phyloP scores from a whole-genome alignment of 2,797 vertebrate genomes.

The Staurois parvus region DNA sequence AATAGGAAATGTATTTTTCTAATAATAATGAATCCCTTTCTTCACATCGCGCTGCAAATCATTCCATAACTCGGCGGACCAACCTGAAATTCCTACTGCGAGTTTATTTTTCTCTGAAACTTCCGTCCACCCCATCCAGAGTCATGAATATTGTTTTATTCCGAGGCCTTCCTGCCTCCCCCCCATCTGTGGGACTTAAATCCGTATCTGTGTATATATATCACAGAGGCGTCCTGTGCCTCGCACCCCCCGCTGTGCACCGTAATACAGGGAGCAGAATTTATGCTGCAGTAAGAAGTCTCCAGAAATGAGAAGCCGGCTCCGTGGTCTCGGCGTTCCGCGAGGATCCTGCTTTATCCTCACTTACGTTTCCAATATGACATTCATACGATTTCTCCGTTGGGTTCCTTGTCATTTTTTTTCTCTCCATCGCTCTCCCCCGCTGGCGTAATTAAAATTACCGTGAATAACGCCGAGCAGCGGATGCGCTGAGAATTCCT shows the following conservation, averaged over 20 bases:
- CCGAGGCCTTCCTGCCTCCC: not conserved
- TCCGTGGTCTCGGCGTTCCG: constrained; percentile 46
- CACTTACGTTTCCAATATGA: not conserved
- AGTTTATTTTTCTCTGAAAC: too few species aligned
- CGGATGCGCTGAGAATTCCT: constrained; percentile 17
- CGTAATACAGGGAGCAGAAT: constrained; percentile 64
- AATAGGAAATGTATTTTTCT: too few species aligned
- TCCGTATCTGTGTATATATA: not conserved
- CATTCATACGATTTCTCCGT: constrained; percentile 53
- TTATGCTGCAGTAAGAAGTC: constrained; percentile 45
- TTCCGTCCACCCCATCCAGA: too few species aligned
- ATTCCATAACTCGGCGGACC: too few species aligned
- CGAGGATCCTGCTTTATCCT: constrained; percentile 43
- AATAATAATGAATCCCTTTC: too few species aligned
- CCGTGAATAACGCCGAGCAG: constrained; percentile 37
- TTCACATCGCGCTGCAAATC: too few species aligned
- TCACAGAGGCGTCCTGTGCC: constrained; percentile 24
- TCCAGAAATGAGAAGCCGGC: constrained; percentile 62
- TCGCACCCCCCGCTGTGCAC: constrained; percentile 66
- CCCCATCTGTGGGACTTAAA: not conserved
- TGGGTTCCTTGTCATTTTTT: constrained; percentile 62
- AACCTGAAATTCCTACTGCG: too few species aligned
- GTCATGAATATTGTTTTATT: not conserved
- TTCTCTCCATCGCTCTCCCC: constrained; percentile 12
- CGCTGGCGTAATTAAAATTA: constrained; percentile 57